A percentile compares a stretch with the other conserved stretches of the same genome.
phyloP scores from a whole-genome alignment of 2,113 vertebrate species.

The Anolis sagrei region DNA sequence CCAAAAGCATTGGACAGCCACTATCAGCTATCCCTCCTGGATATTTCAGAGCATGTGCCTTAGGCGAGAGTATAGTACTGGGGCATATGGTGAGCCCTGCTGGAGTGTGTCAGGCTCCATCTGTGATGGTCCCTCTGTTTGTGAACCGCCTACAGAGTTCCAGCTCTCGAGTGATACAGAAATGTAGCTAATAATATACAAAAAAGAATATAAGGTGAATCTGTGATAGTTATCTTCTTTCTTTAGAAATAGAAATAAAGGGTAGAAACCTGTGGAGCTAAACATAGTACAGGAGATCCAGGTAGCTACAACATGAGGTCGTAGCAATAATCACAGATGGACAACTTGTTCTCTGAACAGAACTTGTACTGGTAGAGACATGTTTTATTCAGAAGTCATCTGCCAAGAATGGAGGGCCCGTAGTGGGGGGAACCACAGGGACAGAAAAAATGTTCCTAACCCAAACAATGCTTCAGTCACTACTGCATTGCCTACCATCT shows the following conservation, averaged over 20 bases:
- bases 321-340: neutral
- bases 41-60: neutral
- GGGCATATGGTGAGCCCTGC: neutral
- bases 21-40: no score
- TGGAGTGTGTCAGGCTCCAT: neutral
- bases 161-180: neutral
- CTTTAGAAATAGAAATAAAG: conserved; percentile 5
- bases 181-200: neutral
- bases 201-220: neutral
- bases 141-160: neutral
- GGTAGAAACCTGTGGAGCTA: conserved; percentile 1
- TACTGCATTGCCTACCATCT: neutral
- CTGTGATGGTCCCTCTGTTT: neutral
- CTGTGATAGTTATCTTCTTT: conserved; percentile 39
- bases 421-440: conserved; percentile 1
- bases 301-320: neutral
- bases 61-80: neutral
- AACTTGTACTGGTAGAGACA: neutral
- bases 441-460: conserved; percentile 9
- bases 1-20: no score
- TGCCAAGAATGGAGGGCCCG: neutral
- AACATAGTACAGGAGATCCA: neutral
- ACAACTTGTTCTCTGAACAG: conserved; percentile 31
- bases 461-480: neutral
- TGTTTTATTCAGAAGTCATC: conserved; percentile 25